Conservation (phyloP, 2,797 vertebrate species). For the Chelmon rostratus region DNA sequence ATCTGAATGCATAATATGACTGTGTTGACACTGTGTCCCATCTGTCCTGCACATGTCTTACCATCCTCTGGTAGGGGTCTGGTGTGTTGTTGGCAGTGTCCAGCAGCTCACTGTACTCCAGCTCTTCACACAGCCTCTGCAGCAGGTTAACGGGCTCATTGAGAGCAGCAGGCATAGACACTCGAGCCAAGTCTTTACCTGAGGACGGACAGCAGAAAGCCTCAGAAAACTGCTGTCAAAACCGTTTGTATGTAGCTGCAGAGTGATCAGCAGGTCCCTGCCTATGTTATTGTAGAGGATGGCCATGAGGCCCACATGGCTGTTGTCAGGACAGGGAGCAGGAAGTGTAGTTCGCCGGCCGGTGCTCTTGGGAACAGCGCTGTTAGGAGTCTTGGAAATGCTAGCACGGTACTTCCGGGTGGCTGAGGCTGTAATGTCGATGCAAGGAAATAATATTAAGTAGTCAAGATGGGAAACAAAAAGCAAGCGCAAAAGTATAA, state of each 20-base stretch:
- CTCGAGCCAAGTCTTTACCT: slow-evolving; percentile 93
- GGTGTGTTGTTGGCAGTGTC: slow-evolving; percentile 86
- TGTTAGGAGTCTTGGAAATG: slow-evolving; percentile 75
- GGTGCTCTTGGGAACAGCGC: slow-evolving; percentile 62
- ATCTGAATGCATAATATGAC: too few species aligned
- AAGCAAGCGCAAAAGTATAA: background rate
- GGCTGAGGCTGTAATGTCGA: slow-evolving; percentile 69
- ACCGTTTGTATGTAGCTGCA: rapidly evolving
- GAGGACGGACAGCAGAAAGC: background rate
- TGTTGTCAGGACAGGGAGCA: slow-evolving; percentile 87
- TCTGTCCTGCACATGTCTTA: slow-evolving; percentile 53
- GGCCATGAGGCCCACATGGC: slow-evolving; percentile 92
- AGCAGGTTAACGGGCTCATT: slow-evolving; percentile 89
- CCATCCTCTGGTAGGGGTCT: slow-evolving; percentile 94
- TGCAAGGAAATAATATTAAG: background rate
- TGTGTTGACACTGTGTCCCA: background rate
- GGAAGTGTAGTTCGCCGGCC: slow-evolving; percentile 85
- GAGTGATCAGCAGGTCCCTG: slow-evolving; percentile 44
- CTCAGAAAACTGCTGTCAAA: background rate
- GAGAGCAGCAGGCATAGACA: slow-evolving; percentile 93
- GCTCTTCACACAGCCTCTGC: slow-evolving; percentile 93
- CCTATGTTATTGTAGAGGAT: slow-evolving; percentile 95
- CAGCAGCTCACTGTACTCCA: slow-evolving; percentile 93
- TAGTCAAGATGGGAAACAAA: background rate
- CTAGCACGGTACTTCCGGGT: slow-evolving; percentile 84